Percentiles rank a stretch among this genome's conserved stretches.
Evolutionary conservation across 2,113 vertebrate species (phyloP).

Genomic region (Gallinago jamesoni): DNA sequence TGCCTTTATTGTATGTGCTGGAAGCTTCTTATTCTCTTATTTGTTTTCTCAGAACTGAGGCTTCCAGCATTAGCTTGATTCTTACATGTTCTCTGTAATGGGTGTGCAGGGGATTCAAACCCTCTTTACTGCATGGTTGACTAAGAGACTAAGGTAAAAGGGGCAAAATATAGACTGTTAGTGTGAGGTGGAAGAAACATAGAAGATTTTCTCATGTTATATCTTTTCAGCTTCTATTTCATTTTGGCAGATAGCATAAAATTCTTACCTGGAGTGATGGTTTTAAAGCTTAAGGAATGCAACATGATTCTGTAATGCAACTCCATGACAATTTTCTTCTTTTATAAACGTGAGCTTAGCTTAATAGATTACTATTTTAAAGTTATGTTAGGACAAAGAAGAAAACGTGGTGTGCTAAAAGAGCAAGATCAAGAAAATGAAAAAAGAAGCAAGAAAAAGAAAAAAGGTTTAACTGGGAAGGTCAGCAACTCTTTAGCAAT

Average conservation of each 20-base stretch:
- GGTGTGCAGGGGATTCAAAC: background rate
- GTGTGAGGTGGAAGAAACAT: background rate
- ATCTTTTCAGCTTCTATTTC: background rate
- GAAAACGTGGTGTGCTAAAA: background rate
- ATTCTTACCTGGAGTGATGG: background rate
- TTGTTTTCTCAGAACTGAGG: background rate
- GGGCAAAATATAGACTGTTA: background rate
- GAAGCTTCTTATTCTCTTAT: background rate
- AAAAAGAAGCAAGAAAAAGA: background rate
- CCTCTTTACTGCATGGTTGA: background rate
- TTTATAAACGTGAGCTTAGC: background rate
- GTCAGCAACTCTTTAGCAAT: background rate
- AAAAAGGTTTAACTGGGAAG: background rate
- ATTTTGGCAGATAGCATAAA: background rate
- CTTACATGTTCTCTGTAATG: background rate
- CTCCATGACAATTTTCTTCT: background rate
- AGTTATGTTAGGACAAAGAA: background rate
- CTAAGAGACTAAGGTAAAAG: background rate
- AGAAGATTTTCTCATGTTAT: fast-evolving
- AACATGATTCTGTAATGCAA: background rate
- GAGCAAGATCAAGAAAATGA: background rate
- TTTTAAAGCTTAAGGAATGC: background rate
- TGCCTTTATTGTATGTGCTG: background rate
- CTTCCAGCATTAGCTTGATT: background rate
- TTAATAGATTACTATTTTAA: constrained; percentile 20